phyloP scores from a whole-genome alignment of 2,797 vertebrate species.

The Eidolon dupreanum region DNA sequence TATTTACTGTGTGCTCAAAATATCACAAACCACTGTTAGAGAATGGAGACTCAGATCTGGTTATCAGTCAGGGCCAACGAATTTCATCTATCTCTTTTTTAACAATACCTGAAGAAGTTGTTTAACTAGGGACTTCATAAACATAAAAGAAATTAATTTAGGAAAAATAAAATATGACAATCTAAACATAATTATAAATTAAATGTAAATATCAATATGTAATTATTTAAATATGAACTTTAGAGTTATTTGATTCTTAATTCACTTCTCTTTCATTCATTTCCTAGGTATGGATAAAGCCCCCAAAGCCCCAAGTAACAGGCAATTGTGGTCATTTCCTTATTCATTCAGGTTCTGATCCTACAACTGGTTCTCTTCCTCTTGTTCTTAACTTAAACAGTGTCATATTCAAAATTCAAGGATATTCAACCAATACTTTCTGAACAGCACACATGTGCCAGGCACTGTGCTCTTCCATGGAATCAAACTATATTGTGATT shows the following conservation, averaged over 20 bases:
- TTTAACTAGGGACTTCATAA: not conserved
- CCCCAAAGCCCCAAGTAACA: not conserved
- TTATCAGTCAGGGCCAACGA: not conserved
- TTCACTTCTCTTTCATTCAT: not conserved
- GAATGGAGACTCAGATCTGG: not conserved
- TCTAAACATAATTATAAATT: constrained; percentile 10
- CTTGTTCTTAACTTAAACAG: not conserved
- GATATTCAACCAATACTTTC: not conserved
- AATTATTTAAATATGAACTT: not conserved
- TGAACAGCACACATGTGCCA: not conserved
- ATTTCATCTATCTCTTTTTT: not conserved
- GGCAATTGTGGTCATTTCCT: not conserved
- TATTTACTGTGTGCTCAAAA: not conserved
- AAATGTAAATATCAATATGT: not conserved
- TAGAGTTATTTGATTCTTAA: not conserved
- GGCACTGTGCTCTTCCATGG: not conserved
- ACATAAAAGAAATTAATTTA: not conserved
- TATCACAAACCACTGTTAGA: not conserved
- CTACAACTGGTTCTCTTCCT: not conserved
- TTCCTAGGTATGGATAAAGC: not conserved
- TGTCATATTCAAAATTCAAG: constrained; percentile 14
- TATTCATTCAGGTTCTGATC: not conserved
- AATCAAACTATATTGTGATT: not conserved
- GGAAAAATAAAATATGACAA: not conserved
- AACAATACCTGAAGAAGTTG: not conserved